Evolutionary conservation across 2,888 invertebrate species (phyloP), one percentile per base, ranked within the genome.

Genomic region (Euplexia lucipara): DNA sequence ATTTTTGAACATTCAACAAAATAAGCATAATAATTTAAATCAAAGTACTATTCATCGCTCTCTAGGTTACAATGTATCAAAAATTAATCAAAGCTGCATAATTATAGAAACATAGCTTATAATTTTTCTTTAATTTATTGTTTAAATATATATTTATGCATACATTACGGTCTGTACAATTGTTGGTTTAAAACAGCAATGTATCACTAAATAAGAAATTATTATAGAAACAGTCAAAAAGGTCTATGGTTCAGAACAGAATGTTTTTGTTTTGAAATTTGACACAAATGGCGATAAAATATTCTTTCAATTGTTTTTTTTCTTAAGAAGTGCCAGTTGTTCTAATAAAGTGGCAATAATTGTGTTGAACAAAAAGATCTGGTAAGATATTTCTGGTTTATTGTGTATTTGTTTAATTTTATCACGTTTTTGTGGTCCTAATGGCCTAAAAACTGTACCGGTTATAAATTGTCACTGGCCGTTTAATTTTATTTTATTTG

Each of bases 301-400:
- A 79, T 68, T 67, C 68, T 79, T 90, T 91, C 92, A 88, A 79
- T 93, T 92, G 92, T 93, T 94, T 88, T 87, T 90, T 85, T 81
- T 77, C 78, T 68, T 66, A 81, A 79, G 83, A 87, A 88, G 87
- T 92, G 93, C 90, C 91, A 94, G 89, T 91, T 91, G 84, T 75
- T 81, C 65, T 60, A 75, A 61, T 79, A 85, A 88, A 86, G 78
- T 84, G 70, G 73, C 76, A 79, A 75, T 53, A 83, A 84, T 83
- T 83, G 78, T 78, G 78, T 62, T 80, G 67, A 77, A 82, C 58
- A 52, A 22, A 75, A 70, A 66, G 59, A 77, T 70, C 70, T 79
- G 86, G 90, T 90, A 81, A 88, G 91, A 83, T 61, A 58, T 64
- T 70, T 67, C 35, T 64, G 20, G 53, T 69, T 53, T 66, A 41